phyloP scores from a whole-genome alignment of 2,113 vertebrate genomes.

The human (Homo sapiens) region GRCh38 chr6:89337001-89337500 shows the following conservation, averaged over 20 bases:
- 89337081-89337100: too few species aligned
- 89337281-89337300: background rate
- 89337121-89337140: too few species aligned
- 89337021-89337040: too few species aligned
- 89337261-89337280: slow-evolving; percentile 17
- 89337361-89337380: background rate
- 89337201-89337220: background rate
- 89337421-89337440: background rate
- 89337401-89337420: slow-evolving; percentile 28
- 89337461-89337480: background rate
- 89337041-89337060: too few species aligned
- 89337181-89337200: background rate
- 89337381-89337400: background rate
- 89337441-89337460: slow-evolving; percentile 16
- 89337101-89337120: too few species aligned
- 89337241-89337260: background rate
- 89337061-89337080: too few species aligned
- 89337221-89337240: background rate
- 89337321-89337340: background rate
- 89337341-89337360: background rate
- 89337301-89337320: slow-evolving; percentile 39
- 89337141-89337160: slow-evolving; percentile 44
- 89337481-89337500: background rate
- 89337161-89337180: background rate
- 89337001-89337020: too few species aligned